Conservation (phyloP, 2,888 invertebrate genomes). For the Synanthedon tipuliformis region DNA sequence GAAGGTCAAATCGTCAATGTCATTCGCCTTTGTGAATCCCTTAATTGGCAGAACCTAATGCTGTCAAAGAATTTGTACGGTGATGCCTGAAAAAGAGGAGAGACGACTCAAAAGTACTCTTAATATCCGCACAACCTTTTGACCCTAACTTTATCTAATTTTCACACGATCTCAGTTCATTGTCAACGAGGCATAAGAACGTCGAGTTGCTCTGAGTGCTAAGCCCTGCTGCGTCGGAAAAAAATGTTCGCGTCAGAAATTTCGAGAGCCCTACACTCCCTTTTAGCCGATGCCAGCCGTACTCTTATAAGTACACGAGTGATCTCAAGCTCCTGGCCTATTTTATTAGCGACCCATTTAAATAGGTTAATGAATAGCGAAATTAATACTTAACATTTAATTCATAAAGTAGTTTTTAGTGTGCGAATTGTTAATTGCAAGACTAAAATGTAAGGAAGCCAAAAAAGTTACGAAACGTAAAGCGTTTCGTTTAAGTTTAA, state of each 20-base stretch:
- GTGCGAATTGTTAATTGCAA: constrained; percentile 9
- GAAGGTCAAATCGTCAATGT: too few species aligned
- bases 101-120: too few species aligned
- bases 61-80: too few species aligned
- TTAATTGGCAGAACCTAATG: too few species aligned
- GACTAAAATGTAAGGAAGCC: constrained; percentile 2
- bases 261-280: constrained; percentile 25
- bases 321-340: constrained; percentile 30
- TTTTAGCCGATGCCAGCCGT: constrained; percentile 24
- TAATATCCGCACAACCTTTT: background rate
- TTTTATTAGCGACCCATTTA: constrained; percentile 23
- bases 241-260: constrained; percentile 33
- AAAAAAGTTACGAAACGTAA: background rate
- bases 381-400: constrained; percentile 12
- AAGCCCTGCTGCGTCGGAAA: constrained; percentile 11
- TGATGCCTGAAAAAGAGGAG: too few species aligned
- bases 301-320: constrained; percentile 21
- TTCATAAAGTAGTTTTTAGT: constrained; percentile 12
- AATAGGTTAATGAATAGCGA: too few species aligned
- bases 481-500: background rate
- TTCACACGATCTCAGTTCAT: background rate
- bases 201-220: background rate
- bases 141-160: background rate
- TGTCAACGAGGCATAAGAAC: background rate
- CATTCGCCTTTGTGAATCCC: too few species aligned